These are phyloP conservation scores for Margarornis squamiger DNA, from an alignment of 2,797 vertebrate genomes.

Conservation along the genomic window DNA sequence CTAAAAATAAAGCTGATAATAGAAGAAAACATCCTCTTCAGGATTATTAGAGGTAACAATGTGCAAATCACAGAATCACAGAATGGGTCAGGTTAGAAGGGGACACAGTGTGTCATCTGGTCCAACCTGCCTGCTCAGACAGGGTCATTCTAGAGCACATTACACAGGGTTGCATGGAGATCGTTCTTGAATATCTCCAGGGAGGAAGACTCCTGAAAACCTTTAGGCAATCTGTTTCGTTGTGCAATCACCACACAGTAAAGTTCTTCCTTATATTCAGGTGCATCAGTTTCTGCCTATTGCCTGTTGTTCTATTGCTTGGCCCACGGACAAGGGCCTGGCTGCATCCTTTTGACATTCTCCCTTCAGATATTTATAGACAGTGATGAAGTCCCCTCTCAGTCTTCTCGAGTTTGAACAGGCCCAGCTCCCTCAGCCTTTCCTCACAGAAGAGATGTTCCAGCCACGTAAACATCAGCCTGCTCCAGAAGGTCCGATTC, in stretches of 20 bases:
- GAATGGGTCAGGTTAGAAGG: neutral
- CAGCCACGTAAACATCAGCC: neutral
- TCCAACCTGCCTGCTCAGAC: neutral
- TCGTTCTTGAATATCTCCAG: neutral
- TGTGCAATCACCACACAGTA: neutral
- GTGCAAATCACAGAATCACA: neutral
- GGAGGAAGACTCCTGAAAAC: neutral
- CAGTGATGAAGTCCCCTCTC: neutral
- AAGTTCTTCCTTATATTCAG: neutral
- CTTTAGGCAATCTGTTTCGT: neutral
- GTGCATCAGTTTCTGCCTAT: neutral
- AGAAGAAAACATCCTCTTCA: neutral
- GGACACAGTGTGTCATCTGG: neutral
- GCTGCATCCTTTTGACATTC: neutral
- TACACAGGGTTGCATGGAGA: neutral
- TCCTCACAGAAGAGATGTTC: neutral
- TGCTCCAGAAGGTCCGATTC: neutral
- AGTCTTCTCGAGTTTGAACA: neutral
- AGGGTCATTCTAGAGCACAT: neutral
- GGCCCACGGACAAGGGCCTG: accelerated
- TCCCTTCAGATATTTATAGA: neutral
- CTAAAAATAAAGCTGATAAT: neutral
- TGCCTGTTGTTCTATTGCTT: neutral
- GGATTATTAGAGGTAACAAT: neutral
- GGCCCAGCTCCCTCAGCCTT: neutral